Evolutionary conservation across 1,140 invertebrate species (phyloP), one percentile per base, ranked within the genome.

Genomic region (Ceratosolen solmsi): DNA sequence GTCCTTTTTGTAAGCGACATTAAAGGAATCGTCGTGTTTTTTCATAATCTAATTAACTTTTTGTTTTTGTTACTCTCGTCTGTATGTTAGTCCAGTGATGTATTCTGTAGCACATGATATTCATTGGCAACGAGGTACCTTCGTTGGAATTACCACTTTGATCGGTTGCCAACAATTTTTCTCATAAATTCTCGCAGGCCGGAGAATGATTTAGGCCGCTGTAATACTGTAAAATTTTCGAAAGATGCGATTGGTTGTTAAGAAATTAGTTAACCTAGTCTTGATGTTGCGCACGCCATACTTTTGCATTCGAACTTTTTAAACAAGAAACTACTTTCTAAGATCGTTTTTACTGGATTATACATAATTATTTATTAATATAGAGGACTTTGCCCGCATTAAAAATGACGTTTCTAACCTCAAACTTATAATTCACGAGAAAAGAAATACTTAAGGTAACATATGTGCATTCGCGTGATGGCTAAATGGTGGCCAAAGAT

Each of bases 221-320:
- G 20, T 8, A 68, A 68, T 63, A 20, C 60, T 11, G 30, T 20
- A 8, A 46, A 63, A 15, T 63, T 33, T 63, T 30, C 20, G n/a
- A 46, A 70, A 46, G 65, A 70, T 70, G 15, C 65, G 22, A 70
- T 46, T 70, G 65, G 38, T 15, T 25, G 22, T 70, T 46, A 8
- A 17, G 41, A 72, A 49, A 72, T 27, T 13, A 51, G n/a, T 51
- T 72, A 72, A 72, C n/a, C n/a, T 30, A 27, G 25, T 51, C 46
- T 30, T 30, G 11, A 46, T 25, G 41, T 72, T 27, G n/a, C n/a
- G 70, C 9, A 17, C n/a, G 41, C 70, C n/a, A 17, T 46, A 70
- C 65, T 72, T 72, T n/a, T 72, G 70, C 63, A 68, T 68, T 63
- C 30, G 27, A 20, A 27, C n/a, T 60, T 60, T 60, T 60, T 60